Evolutionary conservation across 2,888 invertebrate genomes (phyloP), one percentile per base, ranked within the genome.

Genomic region (Drosophila cracens): DNA sequence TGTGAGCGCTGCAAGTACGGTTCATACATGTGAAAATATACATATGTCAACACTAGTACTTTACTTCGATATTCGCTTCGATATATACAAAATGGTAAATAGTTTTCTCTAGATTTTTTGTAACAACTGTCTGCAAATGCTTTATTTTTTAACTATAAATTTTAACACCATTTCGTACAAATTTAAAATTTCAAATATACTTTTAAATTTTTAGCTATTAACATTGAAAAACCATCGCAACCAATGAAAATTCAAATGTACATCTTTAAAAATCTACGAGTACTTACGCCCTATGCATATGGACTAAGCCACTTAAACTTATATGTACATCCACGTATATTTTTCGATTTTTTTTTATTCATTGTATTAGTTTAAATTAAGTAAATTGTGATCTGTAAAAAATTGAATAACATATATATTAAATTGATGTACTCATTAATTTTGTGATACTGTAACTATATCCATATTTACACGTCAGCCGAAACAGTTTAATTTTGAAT

Each of bases 401-500:
- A 25, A 46, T 25, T 16, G 21, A 16, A 16, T 16, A 46, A 16
- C 8, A 25, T 46, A 46, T 25, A 4, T 8, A 25, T 46, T 13
- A 21, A 46, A 21, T 21, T 46, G 25, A 25, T 25, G 43, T n/a
- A 21, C 40, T 21, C 43, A 21, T 21, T 11, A 1, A 25, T 46
- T 25, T 46, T 40, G 10, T 11, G 21, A 7, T 21, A 46, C 43
- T 10, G 46, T 25, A 48, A 7, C 46, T 13, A 25, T 27, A 10
- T 49, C 8, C 27, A 27, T 49, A 29, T 29, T 48, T 61, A 76
- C 73, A 79, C 76, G 79, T 81, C 79, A 70, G 77, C 74, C 81
- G 70, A 88, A 88, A 79, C 81, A 74, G 65, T 80, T 80, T 78
- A 74, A 66, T 60, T 59, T 66, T 68, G 73, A 82, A 70, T 75